Evolutionary conservation across 1,140 invertebrate genomes (phyloP), one percentile per base, ranked within the genome.

Genomic region (Condylostylus longicornis): DNA sequence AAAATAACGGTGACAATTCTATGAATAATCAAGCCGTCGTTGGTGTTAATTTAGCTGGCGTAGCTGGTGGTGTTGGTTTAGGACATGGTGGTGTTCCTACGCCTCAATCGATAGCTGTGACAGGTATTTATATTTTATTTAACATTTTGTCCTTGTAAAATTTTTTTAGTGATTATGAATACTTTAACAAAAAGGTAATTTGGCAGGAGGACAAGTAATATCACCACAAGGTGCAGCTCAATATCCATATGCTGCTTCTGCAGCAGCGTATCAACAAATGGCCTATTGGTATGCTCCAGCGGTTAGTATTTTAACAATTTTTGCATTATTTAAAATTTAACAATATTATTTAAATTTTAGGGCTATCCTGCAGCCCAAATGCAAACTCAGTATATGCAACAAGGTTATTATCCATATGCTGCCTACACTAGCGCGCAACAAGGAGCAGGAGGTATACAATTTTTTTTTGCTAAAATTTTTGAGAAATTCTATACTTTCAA

Each of bases 231-330:
- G 64, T 32, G 64, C 70, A 35, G 66, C 70, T 33, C 74, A 77
- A 44, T 79, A 77, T 48, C 66, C 74, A 3, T 79, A 77, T 54
- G 68, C 68, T 35, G n/a, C n/a, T n/a, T n/a, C n/a, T n/a, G 54
- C 50, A 20, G 37, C 42, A 21, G 48, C 53, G 29, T 79, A 79
- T 51, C 74, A 79, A 54, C 75, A 80, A 58, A 77, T 81, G 76
- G 64, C 76, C 40, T 85, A 84, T 49, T 84, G 81, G 80, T 84
- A 84, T 60, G 77, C 76, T 27, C 61, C 59, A 40, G 45, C 55
- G 43, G 61, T 63, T 40, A 51, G 55, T 43, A 23, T n/a, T 30
- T 5, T 27, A 25, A n/a, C n/a, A n/a, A n/a, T n/a, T n/a, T n/a
- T n/a, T n/a, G n/a, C n/a, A n/a, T n/a, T 40, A 23, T 40, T 32